Evolutionary conservation across 1,140 invertebrate genomes (phyloP).

Genomic region (Potamilus streckersoni): DNA sequence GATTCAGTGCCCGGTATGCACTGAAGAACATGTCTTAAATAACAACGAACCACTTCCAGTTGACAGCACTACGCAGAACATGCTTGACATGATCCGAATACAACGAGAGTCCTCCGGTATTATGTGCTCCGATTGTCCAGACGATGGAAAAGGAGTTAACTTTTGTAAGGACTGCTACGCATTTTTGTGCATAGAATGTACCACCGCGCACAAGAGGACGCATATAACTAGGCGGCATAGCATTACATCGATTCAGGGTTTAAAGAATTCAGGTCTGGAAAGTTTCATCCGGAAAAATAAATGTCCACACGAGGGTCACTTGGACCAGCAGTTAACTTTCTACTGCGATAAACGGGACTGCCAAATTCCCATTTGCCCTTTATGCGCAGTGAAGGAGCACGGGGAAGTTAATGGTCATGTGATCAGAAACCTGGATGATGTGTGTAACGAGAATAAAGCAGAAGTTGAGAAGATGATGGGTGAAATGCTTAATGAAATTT

Average conservation of each 20-base stretch:
- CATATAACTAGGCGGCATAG: slow-evolving; percentile 23
- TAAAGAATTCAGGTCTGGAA: slow-evolving; percentile 22
- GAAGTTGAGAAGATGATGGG: slow-evolving; percentile 21
- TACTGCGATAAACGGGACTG: slow-evolving; percentile 25
- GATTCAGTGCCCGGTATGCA: slow-evolving; percentile 15
- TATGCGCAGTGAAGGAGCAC: slow-evolving; percentile 21
- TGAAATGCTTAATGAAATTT: slow-evolving; percentile 23
- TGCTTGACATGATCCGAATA: slow-evolving; percentile 29
- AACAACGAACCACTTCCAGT: background rate
- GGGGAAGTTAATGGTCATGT: slow-evolving; percentile 19
- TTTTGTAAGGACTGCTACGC: slow-evolving; percentile 33
- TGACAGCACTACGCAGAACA: slow-evolving; percentile 26
- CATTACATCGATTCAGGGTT: slow-evolving; percentile 18
- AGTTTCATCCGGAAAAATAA: slow-evolving; percentile 28
- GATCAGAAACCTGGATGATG: slow-evolving; percentile 27
- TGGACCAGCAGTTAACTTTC: slow-evolving; percentile 30
- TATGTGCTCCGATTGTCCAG: slow-evolving; percentile 28
- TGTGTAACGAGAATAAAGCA: slow-evolving; percentile 23
- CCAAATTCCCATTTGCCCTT: slow-evolving; percentile 26
- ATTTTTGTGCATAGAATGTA: slow-evolving; percentile 30
- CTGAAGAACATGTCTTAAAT: slow-evolving; percentile 11
- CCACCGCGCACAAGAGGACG: slow-evolving; percentile 25
- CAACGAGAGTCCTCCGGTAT: slow-evolving; percentile 25
- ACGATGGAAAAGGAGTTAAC: slow-evolving; percentile 18
- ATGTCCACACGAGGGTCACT: slow-evolving; percentile 25